phyloP scores from a whole-genome alignment of 2,797 vertebrate species.

The Prionace glauca region DNA sequence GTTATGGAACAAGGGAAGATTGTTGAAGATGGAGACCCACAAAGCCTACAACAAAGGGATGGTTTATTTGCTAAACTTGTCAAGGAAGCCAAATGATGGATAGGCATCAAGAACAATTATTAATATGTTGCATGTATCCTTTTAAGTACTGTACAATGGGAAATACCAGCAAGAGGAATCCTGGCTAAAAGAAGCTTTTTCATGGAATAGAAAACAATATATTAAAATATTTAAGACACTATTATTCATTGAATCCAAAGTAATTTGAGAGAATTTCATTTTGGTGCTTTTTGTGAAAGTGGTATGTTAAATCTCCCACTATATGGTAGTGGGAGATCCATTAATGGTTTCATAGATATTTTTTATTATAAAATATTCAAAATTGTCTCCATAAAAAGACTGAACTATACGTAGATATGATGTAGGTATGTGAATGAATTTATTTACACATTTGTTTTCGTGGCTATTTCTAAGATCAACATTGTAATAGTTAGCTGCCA shows the following conservation, averaged over 20 bases:
- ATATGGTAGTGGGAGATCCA: neutral
- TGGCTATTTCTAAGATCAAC: neutral
- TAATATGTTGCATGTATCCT: neutral
- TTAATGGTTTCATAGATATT: neutral
- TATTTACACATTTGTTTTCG: conserved; percentile 24
- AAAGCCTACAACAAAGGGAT: conserved; percentile 12
- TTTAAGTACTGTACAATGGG: neutral
- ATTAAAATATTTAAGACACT: neutral
- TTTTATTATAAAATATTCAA: neutral
- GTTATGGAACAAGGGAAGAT: conserved; percentile 28
- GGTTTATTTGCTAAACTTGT: conserved; percentile 14
- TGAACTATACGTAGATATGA: neutral
- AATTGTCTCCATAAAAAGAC: neutral
- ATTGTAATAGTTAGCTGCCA: neutral
- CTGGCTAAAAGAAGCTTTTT: neutral
- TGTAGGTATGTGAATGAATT: neutral
- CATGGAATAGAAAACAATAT: neutral
- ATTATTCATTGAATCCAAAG: conserved; percentile 18
- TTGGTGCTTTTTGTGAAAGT: conserved; percentile 23
- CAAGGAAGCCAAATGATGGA: neutral
- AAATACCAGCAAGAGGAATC: conserved; percentile 2
- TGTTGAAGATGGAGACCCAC: conserved; percentile 35
- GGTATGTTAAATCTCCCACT: neutral
- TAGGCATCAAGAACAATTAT: neutral
- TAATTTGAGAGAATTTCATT: neutral